These are phyloP conservation scores for Xiphophorus maculatus DNA, from an alignment of 2,113 vertebrate species.

Conservation along the genomic window DNA sequence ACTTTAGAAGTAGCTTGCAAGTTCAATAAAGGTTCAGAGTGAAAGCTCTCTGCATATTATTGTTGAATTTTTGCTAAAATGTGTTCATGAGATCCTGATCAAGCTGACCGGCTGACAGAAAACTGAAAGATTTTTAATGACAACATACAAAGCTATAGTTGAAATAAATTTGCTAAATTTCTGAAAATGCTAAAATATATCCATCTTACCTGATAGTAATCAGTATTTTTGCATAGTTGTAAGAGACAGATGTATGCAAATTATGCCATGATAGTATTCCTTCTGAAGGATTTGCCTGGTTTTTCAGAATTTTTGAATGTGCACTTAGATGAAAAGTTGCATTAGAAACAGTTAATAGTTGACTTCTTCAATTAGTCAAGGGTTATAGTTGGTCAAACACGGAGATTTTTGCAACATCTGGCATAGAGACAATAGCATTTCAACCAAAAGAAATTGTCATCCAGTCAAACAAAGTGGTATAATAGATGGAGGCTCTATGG, in stretches of 20 bases:
- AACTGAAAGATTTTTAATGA: constrained; percentile 52
- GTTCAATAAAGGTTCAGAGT: constrained; percentile 56
- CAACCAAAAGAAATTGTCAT: too few species aligned
- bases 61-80: constrained; percentile 46
- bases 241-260: not conserved
- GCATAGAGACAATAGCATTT: too few species aligned
- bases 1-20: constrained; percentile 29
- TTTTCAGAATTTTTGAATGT: not conserved
- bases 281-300: too few species aligned
- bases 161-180: not conserved
- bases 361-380: not conserved
- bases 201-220: not conserved
- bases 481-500: too few species aligned
- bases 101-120: constrained; percentile 48
- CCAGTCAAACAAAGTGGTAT: not conserved
- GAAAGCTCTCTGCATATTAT: constrained; percentile 44
- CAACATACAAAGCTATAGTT: not conserved
- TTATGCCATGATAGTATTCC: not conserved
- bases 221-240: not conserved
- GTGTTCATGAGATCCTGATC: constrained; percentile 56
- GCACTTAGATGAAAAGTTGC: not conserved
- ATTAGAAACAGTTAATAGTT: not conserved
- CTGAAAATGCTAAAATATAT: not conserved
- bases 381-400: too few species aligned
- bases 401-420: too few species aligned